phyloP scores from a whole-genome alignment of 1,140 invertebrate species.

The Brachionus manjavacas region DNA sequence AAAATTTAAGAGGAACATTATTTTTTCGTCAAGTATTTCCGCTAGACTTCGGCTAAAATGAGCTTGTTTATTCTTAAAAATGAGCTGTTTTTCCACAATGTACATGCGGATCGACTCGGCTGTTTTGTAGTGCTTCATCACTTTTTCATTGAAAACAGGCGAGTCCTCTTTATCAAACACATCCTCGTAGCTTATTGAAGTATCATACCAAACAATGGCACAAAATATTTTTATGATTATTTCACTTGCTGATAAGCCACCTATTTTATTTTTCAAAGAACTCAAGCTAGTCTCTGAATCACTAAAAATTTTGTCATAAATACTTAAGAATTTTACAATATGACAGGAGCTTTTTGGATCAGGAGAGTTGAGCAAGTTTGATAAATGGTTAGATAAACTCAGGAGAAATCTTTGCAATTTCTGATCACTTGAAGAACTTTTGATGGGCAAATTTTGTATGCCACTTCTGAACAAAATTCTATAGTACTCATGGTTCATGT shows the following conservation, averaged over 20 bases:
- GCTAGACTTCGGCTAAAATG: background rate
- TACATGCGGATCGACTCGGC: slow-evolving; percentile 6
- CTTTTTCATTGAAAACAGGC: background rate
- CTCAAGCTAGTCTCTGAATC: background rate
- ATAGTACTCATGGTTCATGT: slow-evolving; percentile 14
- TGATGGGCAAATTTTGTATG: background rate
- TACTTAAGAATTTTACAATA: background rate
- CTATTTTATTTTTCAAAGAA: background rate
- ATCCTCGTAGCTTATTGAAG: background rate
- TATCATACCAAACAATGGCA: slow-evolving; percentile 9
- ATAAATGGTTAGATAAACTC: background rate
- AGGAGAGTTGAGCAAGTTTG: background rate
- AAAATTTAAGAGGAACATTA: slow-evolving; percentile 14
- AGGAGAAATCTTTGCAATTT: background rate
- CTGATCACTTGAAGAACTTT: background rate
- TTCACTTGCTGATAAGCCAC: background rate
- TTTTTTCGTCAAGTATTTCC: slow-evolving; percentile 31
- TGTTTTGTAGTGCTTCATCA: background rate
- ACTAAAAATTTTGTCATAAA: background rate
- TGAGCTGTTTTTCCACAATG: slow-evolving; percentile 5
- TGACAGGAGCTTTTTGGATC: background rate
- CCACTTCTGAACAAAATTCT: slow-evolving; percentile 8
- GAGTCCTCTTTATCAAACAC: background rate
- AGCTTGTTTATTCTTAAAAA: background rate
- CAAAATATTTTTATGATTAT: slow-evolving; percentile 25